Evolutionary conservation across 1,140 invertebrate species (phyloP).

Genomic region (Rhynchophorus ferrugineus): DNA sequence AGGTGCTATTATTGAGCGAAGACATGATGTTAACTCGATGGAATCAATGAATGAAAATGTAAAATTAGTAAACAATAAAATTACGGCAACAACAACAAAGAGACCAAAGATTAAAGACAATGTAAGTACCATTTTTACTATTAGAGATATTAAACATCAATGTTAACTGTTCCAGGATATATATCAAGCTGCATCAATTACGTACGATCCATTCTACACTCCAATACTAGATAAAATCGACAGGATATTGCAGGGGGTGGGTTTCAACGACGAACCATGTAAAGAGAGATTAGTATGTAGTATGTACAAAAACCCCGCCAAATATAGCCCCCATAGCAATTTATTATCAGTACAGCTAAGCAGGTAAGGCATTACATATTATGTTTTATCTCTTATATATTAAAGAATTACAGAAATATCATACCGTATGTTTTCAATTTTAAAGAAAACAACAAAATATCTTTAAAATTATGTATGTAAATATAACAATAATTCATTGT

Average conservation of each 20-base stretch:
- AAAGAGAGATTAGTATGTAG: conserved; percentile 69
- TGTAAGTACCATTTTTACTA: no score
- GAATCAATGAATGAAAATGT: no score
- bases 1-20: background rate
- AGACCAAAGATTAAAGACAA: no score
- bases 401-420: no score
- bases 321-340: conserved; percentile 75
- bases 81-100: no score
- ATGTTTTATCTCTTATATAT: no score
- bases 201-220: conserved; percentile 68
- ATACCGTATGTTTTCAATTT: background rate
- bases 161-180: conserved; percentile 15
- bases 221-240: conserved; percentile 67
- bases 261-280: conserved; percentile 59
- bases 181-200: conserved; percentile 26
- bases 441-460: no score
- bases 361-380: conserved; percentile 55
- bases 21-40: background rate
- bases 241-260: conserved; percentile 60
- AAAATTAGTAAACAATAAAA: no score
- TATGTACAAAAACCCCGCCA: conserved; percentile 70
- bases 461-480: no score
- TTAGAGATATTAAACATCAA: background rate
- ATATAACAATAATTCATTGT: no score
- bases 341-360: conserved; percentile 74